These are phyloP conservation scores for Sisor rabdophorus DNA, from an alignment of 2,113 vertebrate species.

Conservation along the genomic window DNA sequence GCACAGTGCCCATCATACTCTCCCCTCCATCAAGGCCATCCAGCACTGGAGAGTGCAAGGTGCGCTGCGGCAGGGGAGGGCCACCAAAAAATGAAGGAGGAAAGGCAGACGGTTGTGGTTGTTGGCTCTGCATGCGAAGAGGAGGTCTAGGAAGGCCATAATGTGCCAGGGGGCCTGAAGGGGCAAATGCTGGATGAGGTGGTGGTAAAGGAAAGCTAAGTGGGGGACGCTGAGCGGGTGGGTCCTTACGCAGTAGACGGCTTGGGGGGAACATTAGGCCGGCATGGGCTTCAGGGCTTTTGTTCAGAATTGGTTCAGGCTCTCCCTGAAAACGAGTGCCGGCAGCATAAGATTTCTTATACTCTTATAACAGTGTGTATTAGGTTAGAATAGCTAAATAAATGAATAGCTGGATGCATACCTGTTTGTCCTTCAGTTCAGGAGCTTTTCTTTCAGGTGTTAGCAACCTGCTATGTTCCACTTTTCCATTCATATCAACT, in stretches of 20 bases:
- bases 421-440: constrained; percentile 83
- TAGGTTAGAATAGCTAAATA: neutral
- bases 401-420: neutral
- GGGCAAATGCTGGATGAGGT: constrained; percentile 77
- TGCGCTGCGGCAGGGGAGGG: constrained; percentile 74
- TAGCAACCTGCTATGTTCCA: constrained; percentile 84
- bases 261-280: constrained; percentile 73
- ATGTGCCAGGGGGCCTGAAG: constrained; percentile 73
- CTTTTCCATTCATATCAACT: constrained; percentile 79
- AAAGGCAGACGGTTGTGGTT: constrained; percentile 78
- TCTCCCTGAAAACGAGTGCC: constrained; percentile 73
- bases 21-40: constrained; percentile 77
- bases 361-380: neutral
- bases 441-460: constrained; percentile 87
- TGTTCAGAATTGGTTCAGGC: constrained; percentile 79
- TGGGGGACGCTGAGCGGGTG: constrained; percentile 79
- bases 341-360: neutral
- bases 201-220: constrained; percentile 85
- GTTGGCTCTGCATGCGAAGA: constrained; percentile 77
- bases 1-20: constrained; percentile 60
- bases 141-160: constrained; percentile 82
- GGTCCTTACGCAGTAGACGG: constrained; percentile 90
- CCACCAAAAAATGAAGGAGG: constrained; percentile 81
- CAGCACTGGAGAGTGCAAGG: constrained; percentile 81
- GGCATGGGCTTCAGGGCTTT: constrained; percentile 83